Evolutionary conservation across 2,797 vertebrate genomes (phyloP), one percentile per base, ranked within the genome.

Genomic region (Coendou prehensilis): DNA sequence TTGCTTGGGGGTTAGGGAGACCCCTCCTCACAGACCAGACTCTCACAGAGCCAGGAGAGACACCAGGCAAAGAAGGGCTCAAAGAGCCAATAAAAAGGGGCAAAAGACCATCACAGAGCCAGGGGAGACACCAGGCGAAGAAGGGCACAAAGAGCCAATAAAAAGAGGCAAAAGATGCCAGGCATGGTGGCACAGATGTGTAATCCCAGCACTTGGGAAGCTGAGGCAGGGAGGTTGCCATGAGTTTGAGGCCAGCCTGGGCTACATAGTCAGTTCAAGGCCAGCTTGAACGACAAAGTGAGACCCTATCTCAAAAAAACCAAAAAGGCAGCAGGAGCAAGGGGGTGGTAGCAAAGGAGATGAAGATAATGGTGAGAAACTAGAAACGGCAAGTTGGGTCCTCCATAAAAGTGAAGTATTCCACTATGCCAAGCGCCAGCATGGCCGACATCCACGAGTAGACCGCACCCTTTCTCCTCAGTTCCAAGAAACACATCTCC

Each of bases 391-490:
- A 50, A 59, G 9, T 22, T 33, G 89, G 57, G 33, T 30, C n/a
- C 52, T 87, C 47, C 26, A 84, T 69, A 54, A 37, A 84, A 11
- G 5, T 5, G 33, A 80, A 30, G 8, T 30, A 1, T 73, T 56
- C 67, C 2, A 0, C 28, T 23, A 30, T 0, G 0, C 54, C 52
- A 37, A 0, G 47, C 54, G 57, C 56, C 23, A 0, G 0, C 54
- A 4, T 2, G 11, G 20, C 47, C 7, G 0, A 56, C 20, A 9
- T 59, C 76, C n/a, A 0, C 15, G 20, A 3, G 13, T 2, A 17
- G 63, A 22, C 61, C 5, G 22, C 64, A 81, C 8, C 30, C 20
- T 71, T 28, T 63, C 37, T 28, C 26, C 14, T 67, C 69, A 18
- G 33, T 83, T 79, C 93, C 59, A 37, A 61, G 85, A 97, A 73